Percentiles rank a stretch among this genome's conserved stretches.
phyloP scores from a whole-genome alignment of 1,140 invertebrate species.

The Heliconius himera region DNA sequence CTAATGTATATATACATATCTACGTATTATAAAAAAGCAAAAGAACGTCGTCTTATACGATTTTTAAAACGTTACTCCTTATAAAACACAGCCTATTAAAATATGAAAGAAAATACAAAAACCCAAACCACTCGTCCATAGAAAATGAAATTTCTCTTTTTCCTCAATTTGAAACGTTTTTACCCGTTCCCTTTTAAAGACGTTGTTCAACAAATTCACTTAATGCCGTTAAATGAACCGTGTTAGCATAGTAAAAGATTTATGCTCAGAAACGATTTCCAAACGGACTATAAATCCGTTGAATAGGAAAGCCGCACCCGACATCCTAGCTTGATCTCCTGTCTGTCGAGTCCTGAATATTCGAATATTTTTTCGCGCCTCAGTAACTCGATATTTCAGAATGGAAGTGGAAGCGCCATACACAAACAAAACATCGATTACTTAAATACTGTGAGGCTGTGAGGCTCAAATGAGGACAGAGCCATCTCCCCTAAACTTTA shows the following conservation, averaged over 20 bases:
- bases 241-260: slow-evolving; percentile 78
- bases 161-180: slow-evolving; percentile 37
- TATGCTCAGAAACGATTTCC: slow-evolving; percentile 74
- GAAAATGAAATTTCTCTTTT: slow-evolving; percentile 28
- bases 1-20: no score
- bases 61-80: neutral
- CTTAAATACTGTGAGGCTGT: slow-evolving; percentile 30
- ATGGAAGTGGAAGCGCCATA: slow-evolving; percentile 53
- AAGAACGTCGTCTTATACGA: neutral
- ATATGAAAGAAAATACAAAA: slow-evolving; percentile 12
- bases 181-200: slow-evolving; percentile 60
- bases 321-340: slow-evolving; percentile 58
- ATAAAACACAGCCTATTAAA: neutral
- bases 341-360: slow-evolving; percentile 32
- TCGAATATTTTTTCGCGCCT: slow-evolving; percentile 59
- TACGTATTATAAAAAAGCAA: no score
- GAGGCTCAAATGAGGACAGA: slow-evolving; percentile 34
- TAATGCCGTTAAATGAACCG: slow-evolving; percentile 78
- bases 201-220: slow-evolving; percentile 76
- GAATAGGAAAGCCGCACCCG: slow-evolving; percentile 56
- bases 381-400: slow-evolving; percentile 47
- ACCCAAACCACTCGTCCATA: neutral
- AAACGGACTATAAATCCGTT: slow-evolving; percentile 67
- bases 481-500: slow-evolving; percentile 31
- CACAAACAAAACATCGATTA: slow-evolving; percentile 48